Evolutionary conservation across 2,113 vertebrate genomes (phyloP).

Genomic region (Scopus umbretta): DNA sequence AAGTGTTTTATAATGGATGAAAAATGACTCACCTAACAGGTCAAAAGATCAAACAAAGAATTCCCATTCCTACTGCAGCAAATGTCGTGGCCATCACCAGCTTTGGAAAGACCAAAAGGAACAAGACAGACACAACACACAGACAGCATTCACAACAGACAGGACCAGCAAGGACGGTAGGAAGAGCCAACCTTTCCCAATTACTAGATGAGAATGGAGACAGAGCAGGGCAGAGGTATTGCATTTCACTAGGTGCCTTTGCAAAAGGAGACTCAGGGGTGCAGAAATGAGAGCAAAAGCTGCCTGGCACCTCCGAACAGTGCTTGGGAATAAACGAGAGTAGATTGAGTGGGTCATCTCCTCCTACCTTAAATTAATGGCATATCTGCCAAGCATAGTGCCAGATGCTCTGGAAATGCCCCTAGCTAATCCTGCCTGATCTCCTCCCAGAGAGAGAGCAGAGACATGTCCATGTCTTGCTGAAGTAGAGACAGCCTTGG

Average conservation of each 20-base stretch:
- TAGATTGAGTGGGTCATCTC: neutral
- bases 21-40: neutral
- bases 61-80: slow-evolving; percentile 4
- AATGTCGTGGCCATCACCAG: neutral
- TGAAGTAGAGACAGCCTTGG: neutral
- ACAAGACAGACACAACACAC: neutral
- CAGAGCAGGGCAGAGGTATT: neutral
- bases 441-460: neutral
- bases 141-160: neutral
- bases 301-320: neutral
- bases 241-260: neutral
- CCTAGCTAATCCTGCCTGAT: neutral
- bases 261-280: neutral
- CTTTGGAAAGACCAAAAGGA: neutral
- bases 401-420: neutral
- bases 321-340: neutral
- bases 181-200: neutral
- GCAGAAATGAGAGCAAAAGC: neutral
- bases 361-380: neutral
- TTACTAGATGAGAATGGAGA: neutral
- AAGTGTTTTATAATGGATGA: neutral
- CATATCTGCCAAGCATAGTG: neutral
- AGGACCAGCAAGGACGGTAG: neutral
- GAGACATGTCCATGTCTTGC: neutral
- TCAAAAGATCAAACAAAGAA: neutral